These are phyloP conservation scores for Mesorhabditis sp. DNA, from an alignment of 2,888 invertebrate species.

Conservation along the genomic window DNA sequence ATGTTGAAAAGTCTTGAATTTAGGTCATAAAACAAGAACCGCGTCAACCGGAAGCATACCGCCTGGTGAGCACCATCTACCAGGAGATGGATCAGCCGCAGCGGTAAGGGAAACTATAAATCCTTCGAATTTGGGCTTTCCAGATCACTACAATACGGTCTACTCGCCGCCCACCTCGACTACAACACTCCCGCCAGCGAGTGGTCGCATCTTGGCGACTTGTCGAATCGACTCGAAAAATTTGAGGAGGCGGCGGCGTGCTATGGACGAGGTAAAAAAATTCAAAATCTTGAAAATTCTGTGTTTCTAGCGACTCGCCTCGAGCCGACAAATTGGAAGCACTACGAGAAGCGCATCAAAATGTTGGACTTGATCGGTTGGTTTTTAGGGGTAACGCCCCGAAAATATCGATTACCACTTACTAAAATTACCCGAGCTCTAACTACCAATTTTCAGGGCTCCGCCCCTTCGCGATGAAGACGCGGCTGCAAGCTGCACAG, in stretches of 20 bases:
- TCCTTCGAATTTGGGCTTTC: background rate
- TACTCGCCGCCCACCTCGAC: constrained; percentile 49
- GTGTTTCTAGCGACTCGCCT: constrained; percentile 36
- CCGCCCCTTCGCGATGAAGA: constrained; percentile 46
- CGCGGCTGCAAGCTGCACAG: constrained; percentile 41
- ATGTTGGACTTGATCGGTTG: constrained; percentile 37
- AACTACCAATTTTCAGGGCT: constrained; percentile 13
- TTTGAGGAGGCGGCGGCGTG: constrained; percentile 52
- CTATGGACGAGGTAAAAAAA: constrained; percentile 42
- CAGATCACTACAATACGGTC: constrained; percentile 27
- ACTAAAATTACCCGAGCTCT: background rate
- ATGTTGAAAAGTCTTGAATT: background rate
- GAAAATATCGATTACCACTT: no score
- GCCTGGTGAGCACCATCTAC: constrained; percentile 49
- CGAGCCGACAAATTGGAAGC: constrained; percentile 41
- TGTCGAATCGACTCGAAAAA: constrained; percentile 37
- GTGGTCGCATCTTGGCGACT: constrained; percentile 50
- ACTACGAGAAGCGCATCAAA: constrained; percentile 51
- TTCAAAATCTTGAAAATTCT: background rate
- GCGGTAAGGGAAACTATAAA: background rate
- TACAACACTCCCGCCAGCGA: constrained; percentile 43
- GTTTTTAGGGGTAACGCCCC: no score
- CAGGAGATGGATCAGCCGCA: constrained; percentile 25
- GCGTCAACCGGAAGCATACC: constrained; percentile 45
- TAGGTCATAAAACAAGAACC: constrained; percentile 45